Evolutionary conservation across 2,113 vertebrate genomes (phyloP).

Genomic region (Malurus elegans): DNA sequence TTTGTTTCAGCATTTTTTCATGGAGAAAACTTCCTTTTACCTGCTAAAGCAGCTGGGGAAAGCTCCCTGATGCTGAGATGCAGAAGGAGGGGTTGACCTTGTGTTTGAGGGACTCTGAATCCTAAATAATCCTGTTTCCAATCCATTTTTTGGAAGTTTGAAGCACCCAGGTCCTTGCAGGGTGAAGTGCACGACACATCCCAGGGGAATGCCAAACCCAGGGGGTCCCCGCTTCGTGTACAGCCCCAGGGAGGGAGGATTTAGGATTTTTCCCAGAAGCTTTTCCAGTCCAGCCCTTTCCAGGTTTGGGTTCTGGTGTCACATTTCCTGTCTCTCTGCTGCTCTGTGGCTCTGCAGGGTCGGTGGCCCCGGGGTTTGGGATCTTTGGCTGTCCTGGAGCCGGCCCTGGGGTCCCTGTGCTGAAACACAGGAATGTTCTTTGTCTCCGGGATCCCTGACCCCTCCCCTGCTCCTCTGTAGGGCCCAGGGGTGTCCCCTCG

Average conservation of each 20-base stretch:
- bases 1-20: neutral
- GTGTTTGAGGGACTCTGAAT: neutral
- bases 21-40: neutral
- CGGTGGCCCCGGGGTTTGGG: neutral
- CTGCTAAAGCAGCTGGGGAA: neutral
- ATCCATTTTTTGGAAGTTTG: neutral
- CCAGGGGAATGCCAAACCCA: neutral
- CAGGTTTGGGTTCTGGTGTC: neutral
- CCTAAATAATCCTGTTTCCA: neutral
- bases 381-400: neutral
- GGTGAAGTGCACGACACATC: neutral
- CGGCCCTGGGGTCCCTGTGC: neutral
- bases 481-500: neutral
- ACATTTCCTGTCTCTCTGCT: neutral
- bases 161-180: neutral
- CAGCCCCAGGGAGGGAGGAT: neutral
- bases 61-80: neutral
- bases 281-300: neutral
- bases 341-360: neutral
- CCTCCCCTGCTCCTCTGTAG: neutral
- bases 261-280: no score
- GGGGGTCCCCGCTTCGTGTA: neutral
- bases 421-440: neutral
- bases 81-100: neutral
- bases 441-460: neutral